Conservation (phyloP, 2,888 invertebrate genomes). For the Trissolcus brochymenae region DNA sequence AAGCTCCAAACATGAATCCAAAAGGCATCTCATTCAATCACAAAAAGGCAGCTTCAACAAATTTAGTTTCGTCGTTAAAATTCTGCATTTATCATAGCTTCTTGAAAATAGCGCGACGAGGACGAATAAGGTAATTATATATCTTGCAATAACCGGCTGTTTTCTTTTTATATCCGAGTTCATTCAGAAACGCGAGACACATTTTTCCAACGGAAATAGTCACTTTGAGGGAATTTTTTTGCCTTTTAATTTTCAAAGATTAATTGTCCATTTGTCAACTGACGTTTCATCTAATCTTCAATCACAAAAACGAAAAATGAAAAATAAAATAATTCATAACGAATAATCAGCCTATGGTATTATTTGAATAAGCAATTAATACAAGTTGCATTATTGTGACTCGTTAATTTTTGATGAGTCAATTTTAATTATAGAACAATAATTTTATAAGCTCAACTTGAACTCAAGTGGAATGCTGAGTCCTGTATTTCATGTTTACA, state of each 20-base stretch:
- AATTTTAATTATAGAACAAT: background rate
- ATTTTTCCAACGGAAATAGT: too few species aligned
- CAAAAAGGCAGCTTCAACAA: constrained; percentile 42
- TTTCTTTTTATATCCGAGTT: constrained; percentile 5
- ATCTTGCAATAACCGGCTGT: constrained; percentile 32
- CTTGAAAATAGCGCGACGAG: constrained; percentile 40
- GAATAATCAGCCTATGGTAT: too few species aligned
- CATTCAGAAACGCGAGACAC: background rate
- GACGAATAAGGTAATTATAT: constrained; percentile 50
- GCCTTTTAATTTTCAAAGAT: too few species aligned
- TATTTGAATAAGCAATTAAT: too few species aligned
- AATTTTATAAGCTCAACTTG: constrained; percentile 12
- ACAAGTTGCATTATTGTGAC: too few species aligned
- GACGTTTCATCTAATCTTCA: too few species aligned
- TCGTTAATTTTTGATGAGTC: too few species aligned
- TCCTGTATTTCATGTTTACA: constrained; percentile 16
- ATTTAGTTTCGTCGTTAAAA: constrained; percentile 42
- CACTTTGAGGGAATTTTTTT: too few species aligned
- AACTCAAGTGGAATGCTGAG: constrained; percentile 2
- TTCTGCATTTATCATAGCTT: constrained; percentile 34
- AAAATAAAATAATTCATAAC: too few species aligned
- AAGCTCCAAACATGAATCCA: constrained; percentile 35
- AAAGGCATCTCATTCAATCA: constrained; percentile 51
- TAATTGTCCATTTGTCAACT: too few species aligned
- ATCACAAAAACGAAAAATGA: too few species aligned